phyloP scores from a whole-genome alignment of 2,888 invertebrate genomes.

The Proisotoma minuta region DNA sequence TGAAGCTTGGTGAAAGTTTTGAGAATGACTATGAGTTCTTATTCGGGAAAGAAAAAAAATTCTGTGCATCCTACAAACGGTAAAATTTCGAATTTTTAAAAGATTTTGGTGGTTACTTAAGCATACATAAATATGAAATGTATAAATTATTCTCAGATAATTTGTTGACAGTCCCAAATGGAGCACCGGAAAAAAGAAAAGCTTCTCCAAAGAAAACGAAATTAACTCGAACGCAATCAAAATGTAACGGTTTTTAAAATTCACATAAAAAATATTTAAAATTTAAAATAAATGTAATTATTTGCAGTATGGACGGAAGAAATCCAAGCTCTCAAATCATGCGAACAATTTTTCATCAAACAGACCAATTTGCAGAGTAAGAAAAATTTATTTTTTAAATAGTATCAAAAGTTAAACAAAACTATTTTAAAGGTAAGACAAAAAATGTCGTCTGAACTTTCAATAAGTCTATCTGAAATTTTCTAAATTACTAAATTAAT shows the following conservation, averaged over 20 bases:
- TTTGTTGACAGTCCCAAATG: constrained; percentile 5
- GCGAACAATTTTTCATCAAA: constrained; percentile 35
- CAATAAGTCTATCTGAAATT: neutral
- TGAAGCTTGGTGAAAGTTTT: neutral
- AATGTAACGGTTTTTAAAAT: neutral
- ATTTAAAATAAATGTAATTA: neutral
- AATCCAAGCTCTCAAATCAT: constrained; percentile 30
- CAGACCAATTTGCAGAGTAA: constrained; percentile 37
- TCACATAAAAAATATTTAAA: neutral
- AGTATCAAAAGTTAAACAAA: no score
- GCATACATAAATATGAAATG: neutral
- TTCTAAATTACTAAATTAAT: neutral
- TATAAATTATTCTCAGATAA: neutral
- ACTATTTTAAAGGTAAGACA: no score
- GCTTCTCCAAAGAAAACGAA: neutral
- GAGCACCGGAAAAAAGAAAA: neutral
- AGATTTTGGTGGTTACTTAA: neutral
- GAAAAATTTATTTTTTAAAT: neutral
- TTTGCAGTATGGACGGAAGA: constrained; percentile 33
- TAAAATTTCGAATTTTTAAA: neutral
- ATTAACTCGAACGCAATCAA: neutral
- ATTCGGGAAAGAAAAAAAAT: constrained; percentile 5
- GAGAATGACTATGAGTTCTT: constrained; percentile 11
- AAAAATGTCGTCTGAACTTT: no score
- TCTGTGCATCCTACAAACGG: neutral